phyloP scores from a whole-genome alignment of 2,888 invertebrate species.

The Habroteleia sp. region DNA sequence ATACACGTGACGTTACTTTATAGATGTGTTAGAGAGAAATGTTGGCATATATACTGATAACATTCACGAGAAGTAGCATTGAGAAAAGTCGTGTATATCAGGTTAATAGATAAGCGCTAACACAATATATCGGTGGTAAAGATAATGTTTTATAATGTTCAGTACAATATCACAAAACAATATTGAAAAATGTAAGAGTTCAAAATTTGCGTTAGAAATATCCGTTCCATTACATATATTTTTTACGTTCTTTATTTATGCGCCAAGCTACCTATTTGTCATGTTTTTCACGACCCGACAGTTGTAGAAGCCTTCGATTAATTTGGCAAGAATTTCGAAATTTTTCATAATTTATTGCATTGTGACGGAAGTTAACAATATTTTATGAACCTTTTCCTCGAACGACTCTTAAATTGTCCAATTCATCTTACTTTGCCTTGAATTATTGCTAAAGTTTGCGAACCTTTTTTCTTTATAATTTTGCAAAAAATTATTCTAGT shows the following conservation, averaged over 20 bases:
- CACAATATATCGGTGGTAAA: slow-evolving; percentile 5
- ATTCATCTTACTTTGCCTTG: slow-evolving; percentile 53
- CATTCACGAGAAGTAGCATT: slow-evolving; percentile 27
- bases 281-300: background rate
- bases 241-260: background rate
- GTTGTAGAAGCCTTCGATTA: slow-evolving; percentile 19
- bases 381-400: slow-evolving; percentile 50
- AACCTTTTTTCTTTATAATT: slow-evolving; percentile 40
- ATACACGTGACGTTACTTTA: slow-evolving; percentile 9
- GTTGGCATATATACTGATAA: slow-evolving; percentile 18
- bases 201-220: slow-evolving; percentile 4
- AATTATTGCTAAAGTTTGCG: slow-evolving; percentile 54
- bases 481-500: slow-evolving; percentile 27
- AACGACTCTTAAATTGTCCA: slow-evolving; percentile 53
- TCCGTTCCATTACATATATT: no score
- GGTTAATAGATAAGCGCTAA: slow-evolving; percentile 26
- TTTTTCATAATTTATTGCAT: slow-evolving; percentile 48
- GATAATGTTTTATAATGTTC: slow-evolving; percentile 40
- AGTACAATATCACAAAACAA: slow-evolving; percentile 45
- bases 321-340: slow-evolving; percentile 30
- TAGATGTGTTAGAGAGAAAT: slow-evolving; percentile 9
- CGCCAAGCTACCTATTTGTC: no score
- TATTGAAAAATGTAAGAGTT: slow-evolving; percentile 9
- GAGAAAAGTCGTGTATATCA: slow-evolving; percentile 46
- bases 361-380: slow-evolving; percentile 52